Base-by-base conservation (phyloP, 2,113 vertebrate species). In the Forbesichthys agassizii region DNA sequence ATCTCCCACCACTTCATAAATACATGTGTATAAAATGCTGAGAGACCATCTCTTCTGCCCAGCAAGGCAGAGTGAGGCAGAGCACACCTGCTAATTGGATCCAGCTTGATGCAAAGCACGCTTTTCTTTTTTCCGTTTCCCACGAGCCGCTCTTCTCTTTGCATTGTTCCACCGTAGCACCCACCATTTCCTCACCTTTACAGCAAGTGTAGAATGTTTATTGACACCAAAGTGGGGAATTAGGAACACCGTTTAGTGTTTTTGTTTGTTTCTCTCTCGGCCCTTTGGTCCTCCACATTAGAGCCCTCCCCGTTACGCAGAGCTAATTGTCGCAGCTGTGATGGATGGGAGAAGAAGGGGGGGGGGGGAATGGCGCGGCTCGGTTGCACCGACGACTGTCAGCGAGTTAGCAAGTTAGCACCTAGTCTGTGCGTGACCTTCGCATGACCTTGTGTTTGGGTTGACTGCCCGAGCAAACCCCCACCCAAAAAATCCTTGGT, bases 1-100 rank as follows among this genome's bases (percentile, higher is more conserved):
- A 98, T 98, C 96, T 98, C 92, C 92, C 88, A 92, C 93, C 97
- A 99, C 97, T 96, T 98, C 96, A 98, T 99, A 99, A 98, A 98
- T 97, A 98, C 93, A 94, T 93, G 92, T 93, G 92, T 95, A 96
- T 96, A 96, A 96, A 95, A 90, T 82, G 82, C 83, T 84, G 85
- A 82, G 87, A 90, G 86, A 81, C 82, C 89, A 89, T 89, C 80
- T 85, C 83, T 74, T 66, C 71, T 77, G 63, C 77, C 81, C 82
- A 83, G 84, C 84, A 77, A 73, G 65, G 20, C 78, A 73, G 65
- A 65, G 77, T 78, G 77, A 57, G 80, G 74, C 76, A 64, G 95
- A 94, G 93, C 95, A 95, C 96, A 98, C 96, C 96, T 98, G 95
- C 95, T 98, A 97, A 98, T 98, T 98, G 95, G 94, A 97, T 94